A percentile compares a stretch with the other conserved stretches of the same genome.
Conservation (phyloP, 2,888 invertebrate genomes). For the Lymantria monacha region DNA sequence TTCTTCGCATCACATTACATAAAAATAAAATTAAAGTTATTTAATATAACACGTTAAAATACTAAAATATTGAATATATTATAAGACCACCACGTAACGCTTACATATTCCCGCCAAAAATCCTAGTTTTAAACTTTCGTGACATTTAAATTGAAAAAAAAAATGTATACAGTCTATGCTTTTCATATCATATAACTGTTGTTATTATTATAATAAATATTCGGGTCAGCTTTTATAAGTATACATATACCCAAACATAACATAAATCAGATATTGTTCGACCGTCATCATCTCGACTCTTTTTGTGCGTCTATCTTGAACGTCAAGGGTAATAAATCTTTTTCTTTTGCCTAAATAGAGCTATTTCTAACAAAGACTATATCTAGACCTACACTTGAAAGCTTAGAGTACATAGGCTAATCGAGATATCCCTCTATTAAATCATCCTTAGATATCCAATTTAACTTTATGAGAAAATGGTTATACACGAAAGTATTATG, state of each 20-base stretch:
- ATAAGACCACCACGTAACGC: too few relatives aligned
- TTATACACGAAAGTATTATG: too few relatives aligned
- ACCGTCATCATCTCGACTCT: slow-evolving; percentile 27
- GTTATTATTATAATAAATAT: slow-evolving; percentile 4
- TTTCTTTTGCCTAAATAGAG: slow-evolving; percentile 38
- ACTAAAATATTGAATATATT: too few relatives aligned
- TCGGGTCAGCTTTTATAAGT: slow-evolving; percentile 9
- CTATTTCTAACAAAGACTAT: slow-evolving; percentile 30
- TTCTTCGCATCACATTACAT: too few relatives aligned
- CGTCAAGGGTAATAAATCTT: slow-evolving; percentile 41
- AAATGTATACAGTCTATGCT: not conserved
- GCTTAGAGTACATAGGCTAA: slow-evolving; percentile 7
- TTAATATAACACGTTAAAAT: too few relatives aligned
- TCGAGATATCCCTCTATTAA: slow-evolving; percentile 23
- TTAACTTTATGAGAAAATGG: not conserved
- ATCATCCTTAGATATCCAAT: not conserved
- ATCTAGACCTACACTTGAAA: slow-evolving; percentile 9
- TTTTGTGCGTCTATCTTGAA: slow-evolving; percentile 34
- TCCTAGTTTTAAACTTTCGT: too few relatives aligned
- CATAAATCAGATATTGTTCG: slow-evolving; percentile 19
- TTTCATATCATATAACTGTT: not conserved
- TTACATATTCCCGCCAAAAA: too few relatives aligned
- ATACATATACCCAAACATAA: slow-evolving; percentile 13
- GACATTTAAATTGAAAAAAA: too few relatives aligned
- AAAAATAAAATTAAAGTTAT: too few relatives aligned